These are phyloP conservation scores for Lasioglossum villosulum DNA, from an alignment of 2,888 invertebrate species.

Conservation along the genomic window DNA sequence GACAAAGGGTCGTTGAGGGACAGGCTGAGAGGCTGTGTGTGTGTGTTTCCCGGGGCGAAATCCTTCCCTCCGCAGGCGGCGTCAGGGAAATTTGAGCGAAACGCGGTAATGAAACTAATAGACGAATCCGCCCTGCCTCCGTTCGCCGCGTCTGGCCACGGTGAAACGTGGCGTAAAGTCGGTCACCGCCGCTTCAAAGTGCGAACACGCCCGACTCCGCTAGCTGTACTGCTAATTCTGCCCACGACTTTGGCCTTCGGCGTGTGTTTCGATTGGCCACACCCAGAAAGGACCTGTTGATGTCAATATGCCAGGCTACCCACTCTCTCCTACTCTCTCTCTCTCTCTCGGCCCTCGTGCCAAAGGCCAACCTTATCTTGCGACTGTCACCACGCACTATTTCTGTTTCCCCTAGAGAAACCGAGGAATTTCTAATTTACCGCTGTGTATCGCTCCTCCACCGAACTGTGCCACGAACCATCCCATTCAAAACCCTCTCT, in stretches of 20 bases:
- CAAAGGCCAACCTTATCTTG: slow-evolving; percentile 17
- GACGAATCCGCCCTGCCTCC: slow-evolving; percentile 33
- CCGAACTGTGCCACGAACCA: background rate
- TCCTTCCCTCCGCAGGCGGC: slow-evolving; percentile 20
- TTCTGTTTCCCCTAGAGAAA: slow-evolving; percentile 17
- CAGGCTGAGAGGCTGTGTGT: slow-evolving; percentile 16
- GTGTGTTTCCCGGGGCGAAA: slow-evolving; percentile 20
- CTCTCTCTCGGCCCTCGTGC: too few relatives aligned
- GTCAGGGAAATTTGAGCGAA: slow-evolving; percentile 57
- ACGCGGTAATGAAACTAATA: slow-evolving; percentile 67
- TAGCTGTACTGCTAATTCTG: slow-evolving; percentile 61
- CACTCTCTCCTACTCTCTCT: background rate
- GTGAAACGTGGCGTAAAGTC: slow-evolving; percentile 69
- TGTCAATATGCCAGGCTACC: slow-evolving; percentile 56
- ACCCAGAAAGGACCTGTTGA: slow-evolving; percentile 65
- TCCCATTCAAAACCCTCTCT: background rate
- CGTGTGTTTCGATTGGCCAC: slow-evolving; percentile 60
- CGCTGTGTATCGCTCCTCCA: background rate
- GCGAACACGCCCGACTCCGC: slow-evolving; percentile 62
- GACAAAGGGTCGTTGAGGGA: slow-evolving; percentile 42
- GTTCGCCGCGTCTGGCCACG: slow-evolving; percentile 23
- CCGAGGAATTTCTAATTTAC: slow-evolving; percentile 10
- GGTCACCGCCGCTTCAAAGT: slow-evolving; percentile 66
- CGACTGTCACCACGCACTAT: slow-evolving; percentile 18
- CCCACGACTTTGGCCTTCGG: slow-evolving; percentile 62